Base-by-base conservation (phyloP, 2,797 vertebrate genomes). In the Tokudaia muenninki region DNA sequence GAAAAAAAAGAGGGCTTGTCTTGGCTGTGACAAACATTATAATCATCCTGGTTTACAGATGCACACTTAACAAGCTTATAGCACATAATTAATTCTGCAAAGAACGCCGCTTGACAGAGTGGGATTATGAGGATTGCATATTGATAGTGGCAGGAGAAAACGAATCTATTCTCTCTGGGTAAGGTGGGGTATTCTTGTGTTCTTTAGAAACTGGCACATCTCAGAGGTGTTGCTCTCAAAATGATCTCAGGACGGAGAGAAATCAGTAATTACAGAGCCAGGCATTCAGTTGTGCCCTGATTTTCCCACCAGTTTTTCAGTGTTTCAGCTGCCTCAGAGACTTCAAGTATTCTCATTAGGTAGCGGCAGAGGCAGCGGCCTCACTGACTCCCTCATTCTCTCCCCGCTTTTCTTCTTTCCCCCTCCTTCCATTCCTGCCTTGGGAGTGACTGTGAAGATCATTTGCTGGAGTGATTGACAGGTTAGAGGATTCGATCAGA, bases 381-480 rank as follows among this genome's bases (percentile, higher is more conserved):
- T 97, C 84, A 94, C 98, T 96, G 98, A 96, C 98, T 99, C 98
- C 98, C 93, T 98, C 98, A 90, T 97, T 98, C 98, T 97, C 97
- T 98, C 83, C 0, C 97, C 1, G 93, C 92, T 97, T 97, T 98
- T 47, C 21, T 96, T 98, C 47, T 97, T 90, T 5, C 97, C 80
- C 50, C 22, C 44, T 59, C 9, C 22, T 59, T 72, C 94, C 95
- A 79, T 98, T 96, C 96, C 98, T 98, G 99, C 99, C 98, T 98
- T 98, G 98, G 98, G 98, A 99, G 99, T 98, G 98, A 98, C 98
- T 99, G 98, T 98, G 98, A 99, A 99, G 99, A 99, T 99, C 98
- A 99, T 99, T 99, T 98, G 98, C 95, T 87, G 95, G 98, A 67
- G 96, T 99, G 99, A 99, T 99, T 99, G 99, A 98, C 99, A 99